Conservation (phyloP, 2,113 vertebrate genomes). For the Mystacornis crossleyi region DNA sequence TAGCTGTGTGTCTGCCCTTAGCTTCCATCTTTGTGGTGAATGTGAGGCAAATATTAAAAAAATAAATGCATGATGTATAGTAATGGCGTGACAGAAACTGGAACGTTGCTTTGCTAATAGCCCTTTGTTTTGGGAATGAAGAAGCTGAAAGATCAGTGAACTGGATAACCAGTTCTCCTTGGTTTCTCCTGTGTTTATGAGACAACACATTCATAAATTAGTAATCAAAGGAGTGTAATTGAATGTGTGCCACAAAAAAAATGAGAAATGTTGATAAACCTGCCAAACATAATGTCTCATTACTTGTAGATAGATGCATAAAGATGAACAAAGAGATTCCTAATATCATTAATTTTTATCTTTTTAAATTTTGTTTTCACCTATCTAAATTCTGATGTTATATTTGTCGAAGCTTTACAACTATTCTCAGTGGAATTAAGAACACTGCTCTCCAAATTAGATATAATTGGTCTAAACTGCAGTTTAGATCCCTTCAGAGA, state of each 20-base stretch:
- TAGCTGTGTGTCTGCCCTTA: background rate
- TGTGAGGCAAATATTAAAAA: background rate
- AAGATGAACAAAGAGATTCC: background rate
- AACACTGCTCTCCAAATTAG: constrained; percentile 18
- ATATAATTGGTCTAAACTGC: constrained; percentile 35
- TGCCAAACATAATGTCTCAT: background rate
- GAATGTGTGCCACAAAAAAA: background rate
- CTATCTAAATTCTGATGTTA: background rate
- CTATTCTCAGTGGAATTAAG: background rate
- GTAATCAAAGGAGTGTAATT: background rate
- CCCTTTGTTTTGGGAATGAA: background rate
- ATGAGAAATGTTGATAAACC: background rate
- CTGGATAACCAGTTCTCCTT: background rate
- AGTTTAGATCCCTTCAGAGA: constrained; percentile 41
- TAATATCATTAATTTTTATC: background rate
- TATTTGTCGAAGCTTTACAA: constrained; percentile 11
- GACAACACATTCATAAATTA: background rate
- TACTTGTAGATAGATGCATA: background rate
- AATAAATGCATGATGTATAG: background rate
- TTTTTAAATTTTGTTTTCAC: background rate
- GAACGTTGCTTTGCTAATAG: background rate
- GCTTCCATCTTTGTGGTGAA: background rate
- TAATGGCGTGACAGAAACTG: background rate
- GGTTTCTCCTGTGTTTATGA: background rate
- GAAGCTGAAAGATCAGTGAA: background rate